Percentiles rank a stretch among this genome's conserved stretches.
Evolutionary conservation across 2,113 vertebrate species (phyloP).

Genomic region (Rhea americana): DNA sequence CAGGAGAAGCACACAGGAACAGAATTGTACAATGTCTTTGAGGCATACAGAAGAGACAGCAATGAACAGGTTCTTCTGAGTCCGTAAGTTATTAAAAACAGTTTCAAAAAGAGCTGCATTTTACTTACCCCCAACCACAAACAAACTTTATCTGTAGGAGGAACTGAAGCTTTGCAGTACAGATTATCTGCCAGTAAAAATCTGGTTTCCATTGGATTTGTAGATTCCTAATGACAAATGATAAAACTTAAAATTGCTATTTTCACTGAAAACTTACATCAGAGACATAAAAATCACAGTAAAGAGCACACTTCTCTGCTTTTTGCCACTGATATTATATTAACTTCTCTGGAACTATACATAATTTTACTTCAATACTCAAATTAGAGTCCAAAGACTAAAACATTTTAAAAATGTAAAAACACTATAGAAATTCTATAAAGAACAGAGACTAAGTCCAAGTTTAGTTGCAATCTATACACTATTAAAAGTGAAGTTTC

Average conservation of each 20-base stretch:
- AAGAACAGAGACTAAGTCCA: not conserved
- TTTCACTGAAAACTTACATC: not conserved
- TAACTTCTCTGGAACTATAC: not conserved
- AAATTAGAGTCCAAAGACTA: not conserved
- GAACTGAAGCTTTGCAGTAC: constrained; percentile 95
- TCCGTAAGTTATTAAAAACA: not conserved
- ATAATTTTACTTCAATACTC: not conserved
- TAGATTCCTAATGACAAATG: constrained; percentile 83
- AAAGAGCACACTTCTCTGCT: constrained; percentile 52
- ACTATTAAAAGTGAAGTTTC: not conserved
- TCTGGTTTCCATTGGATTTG: constrained; percentile 91
- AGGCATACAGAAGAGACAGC: not conserved
- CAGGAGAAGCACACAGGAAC: fast-evolving
- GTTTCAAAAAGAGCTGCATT: not conserved
- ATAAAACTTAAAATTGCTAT: constrained; percentile 44
- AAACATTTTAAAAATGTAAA: not conserved
- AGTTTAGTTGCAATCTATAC: constrained; percentile 25
- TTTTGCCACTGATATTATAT: not conserved
- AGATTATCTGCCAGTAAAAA: constrained; percentile 96
- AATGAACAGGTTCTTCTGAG: not conserved
- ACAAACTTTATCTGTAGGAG: constrained; percentile 97
- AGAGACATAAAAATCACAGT: constrained; percentile 17
- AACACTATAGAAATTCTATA: not conserved
- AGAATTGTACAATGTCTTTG: fast-evolving
- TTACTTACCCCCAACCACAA: constrained; percentile 97